Base-by-base conservation (phyloP, 1,140 invertebrate species). In the Aethina tumida region DNA sequence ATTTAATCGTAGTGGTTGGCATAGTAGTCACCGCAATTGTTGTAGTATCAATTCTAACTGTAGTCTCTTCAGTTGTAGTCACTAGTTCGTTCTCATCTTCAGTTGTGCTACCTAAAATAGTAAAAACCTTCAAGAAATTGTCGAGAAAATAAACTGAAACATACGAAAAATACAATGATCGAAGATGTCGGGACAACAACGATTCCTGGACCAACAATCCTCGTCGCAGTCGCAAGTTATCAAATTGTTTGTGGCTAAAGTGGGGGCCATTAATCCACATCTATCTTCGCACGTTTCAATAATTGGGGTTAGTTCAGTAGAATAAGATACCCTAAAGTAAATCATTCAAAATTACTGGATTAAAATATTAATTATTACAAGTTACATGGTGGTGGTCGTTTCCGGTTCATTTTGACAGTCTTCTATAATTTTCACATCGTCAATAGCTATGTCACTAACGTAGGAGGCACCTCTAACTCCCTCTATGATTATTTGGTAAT, bases 361-460 rank as follows among this genome's bases (percentile, higher is more conserved):
- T 10, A 8, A 35, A 37, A 19, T 4, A 40, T 22, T 31, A 25
- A 31, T 19, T 35, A 5, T 33, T 7, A 29, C 20, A 21, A 45
- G 40, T 53, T 44, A 56, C 52, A 45, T 55, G 24, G 44, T 50
- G 14, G 48, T 47, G 2, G 43, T 28, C 3, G 18, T 22, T 15
- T 39, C 29, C 20, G 56, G 48, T 19, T 44, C 43, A 12, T 28
- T 24, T 8, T 7, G 24, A 41, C 59, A 60, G 35, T 52, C 47
- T 18, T 41, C 31, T n/a, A 53, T 52, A 5, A 62, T 28, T 43
- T 41, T 43, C 1, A 84, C 68, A 53, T 86, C 83, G 53, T 86
- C 83, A 5, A 86, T 68, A 0, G 80, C 81, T 19, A 81, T 80
- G 46, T 85, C 82, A 36, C 82, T 83, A 1, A 75, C 68, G 50